Base-by-base conservation (phyloP, 2,797 vertebrate genomes). In the Rhyacichthys aspro region DNA sequence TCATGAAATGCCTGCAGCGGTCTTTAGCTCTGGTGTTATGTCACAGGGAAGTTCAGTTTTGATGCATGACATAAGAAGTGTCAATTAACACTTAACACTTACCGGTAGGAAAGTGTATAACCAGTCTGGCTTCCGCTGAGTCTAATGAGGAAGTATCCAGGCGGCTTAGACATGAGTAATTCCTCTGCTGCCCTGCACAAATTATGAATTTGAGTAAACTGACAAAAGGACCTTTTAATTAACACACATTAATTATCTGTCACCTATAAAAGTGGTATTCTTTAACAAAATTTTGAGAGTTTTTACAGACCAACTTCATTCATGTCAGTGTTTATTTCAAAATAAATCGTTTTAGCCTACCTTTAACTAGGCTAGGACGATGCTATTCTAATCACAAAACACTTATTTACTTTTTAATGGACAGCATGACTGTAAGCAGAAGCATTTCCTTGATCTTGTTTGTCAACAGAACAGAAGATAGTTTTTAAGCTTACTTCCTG, bases 31-130 rank as follows among this genome's bases (percentile, higher is more conserved):
- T 95, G 59, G 66, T 43, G 8, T 14, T 3, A 17, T 41, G 38
- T 55, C 16, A 63, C 5, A 23, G 28, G 1, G 8, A 39, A 53
- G 50, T 53, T 39, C 23, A 17, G 14, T 3, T 53, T 11, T 39
- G 39, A 23, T 11, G 36, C 36, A 53, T 36, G 33, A 16, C 46
- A 23, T 16, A 34, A 14, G 10, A 32, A 10, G 46, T 49, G 2
- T 32, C 32, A 3, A 10, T 28, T 55, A 17, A 43, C 46, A n/a
- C 3, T 18, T 58, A 61, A 57, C 43, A 79, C 84, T 89, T 81
- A 96, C 95, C 87, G 92, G 76, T 92, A 93, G 0, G 95, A 94
- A 6, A 95, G 88, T 0, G 93, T 93, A 86, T 94, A 96, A 57
- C 95, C 94, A 55, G 91, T 85, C 50, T 94, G 89, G 79, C 90